These are phyloP conservation scores for Acleris laterana DNA, from an alignment of 2,888 invertebrate genomes.

Conservation along the genomic window DNA sequence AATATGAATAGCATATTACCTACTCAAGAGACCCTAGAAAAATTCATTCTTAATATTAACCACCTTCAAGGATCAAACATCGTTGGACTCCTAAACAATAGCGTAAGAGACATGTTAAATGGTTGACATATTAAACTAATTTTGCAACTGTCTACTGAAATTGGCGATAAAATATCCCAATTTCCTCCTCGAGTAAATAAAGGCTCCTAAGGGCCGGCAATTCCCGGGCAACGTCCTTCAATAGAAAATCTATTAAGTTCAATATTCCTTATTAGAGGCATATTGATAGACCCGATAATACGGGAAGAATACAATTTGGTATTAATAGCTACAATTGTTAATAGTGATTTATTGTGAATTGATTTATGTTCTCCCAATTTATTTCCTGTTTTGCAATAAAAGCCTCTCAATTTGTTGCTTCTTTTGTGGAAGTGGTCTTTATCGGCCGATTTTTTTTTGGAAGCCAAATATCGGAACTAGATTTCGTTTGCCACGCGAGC, in stretches of 20 bases:
- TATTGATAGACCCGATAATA: constrained; percentile 2
- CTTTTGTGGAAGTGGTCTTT: too few species aligned
- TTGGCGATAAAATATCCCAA: constrained; percentile 10
- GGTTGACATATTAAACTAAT: not conserved
- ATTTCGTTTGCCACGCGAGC: too few species aligned
- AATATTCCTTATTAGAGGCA: constrained; percentile 17
- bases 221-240: constrained; percentile 3
- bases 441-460: too few species aligned
- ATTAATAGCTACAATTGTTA: not conserved
- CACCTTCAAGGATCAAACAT: too few species aligned
- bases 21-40: too few species aligned
- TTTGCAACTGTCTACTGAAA: constrained; percentile 1
- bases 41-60: too few species aligned
- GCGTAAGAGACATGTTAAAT: not conserved
- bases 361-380: not conserved
- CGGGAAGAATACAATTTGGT: not conserved
- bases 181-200: not conserved
- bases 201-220: constrained; percentile 6
- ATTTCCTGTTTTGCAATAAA: not conserved
- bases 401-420: too few species aligned
- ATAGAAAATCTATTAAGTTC: constrained; percentile 14
- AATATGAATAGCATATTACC: too few species aligned
- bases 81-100: too few species aligned
- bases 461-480: too few species aligned
- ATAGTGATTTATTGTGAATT: not conserved